Evolutionary conservation across 1,140 invertebrate species (phyloP), one percentile per base, ranked within the genome.

Genomic region (Zophobas morio): DNA sequence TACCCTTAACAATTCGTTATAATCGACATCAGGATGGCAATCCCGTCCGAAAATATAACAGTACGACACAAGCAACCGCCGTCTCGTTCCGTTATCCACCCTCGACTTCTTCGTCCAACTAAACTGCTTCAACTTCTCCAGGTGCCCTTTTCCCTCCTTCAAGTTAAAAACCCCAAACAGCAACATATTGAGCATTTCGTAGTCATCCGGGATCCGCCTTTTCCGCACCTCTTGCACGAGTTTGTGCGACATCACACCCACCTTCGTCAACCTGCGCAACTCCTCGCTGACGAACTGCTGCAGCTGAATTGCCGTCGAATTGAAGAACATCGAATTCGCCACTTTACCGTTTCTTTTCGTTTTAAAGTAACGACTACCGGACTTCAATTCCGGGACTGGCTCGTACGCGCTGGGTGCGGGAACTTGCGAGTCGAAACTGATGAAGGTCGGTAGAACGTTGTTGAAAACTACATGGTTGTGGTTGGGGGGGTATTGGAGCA

Each of bases 41-140:
- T 37, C 47, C 37, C 40, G 5, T 42, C 76, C 42, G 20, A 78
- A 78, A 47, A 78, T 78, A 54, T 63, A 78, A 66, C 57, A 54
- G 20, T 78, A 78, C 40, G 70, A 39, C 6, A 47, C 47, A 51
- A 20, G 37, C 46, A 78, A 60, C n/a, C 42, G 6, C 36, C 47
- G 49, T 66, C 76, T 47, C 39, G n/a, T 6, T 49, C 37, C 1
- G 6, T 53, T 46, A 20, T 20, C 20, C 35, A 5, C 5, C 46
- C 5, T 32, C 37, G 57, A 33, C 4, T 8, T 3, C 35, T 33
- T 34, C 2, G 1, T 46, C 35, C 39, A 66, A 1, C 51, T 66
- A 74, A 74, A 74, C 54, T 40, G 32, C 35, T 56, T 71, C 37
- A 76, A 46, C 46, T 33, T 47, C 8, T 74, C 37, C 33, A 57